phyloP scores from a whole-genome alignment of 2,888 invertebrate genomes.

The Hartigia nigra region DNA sequence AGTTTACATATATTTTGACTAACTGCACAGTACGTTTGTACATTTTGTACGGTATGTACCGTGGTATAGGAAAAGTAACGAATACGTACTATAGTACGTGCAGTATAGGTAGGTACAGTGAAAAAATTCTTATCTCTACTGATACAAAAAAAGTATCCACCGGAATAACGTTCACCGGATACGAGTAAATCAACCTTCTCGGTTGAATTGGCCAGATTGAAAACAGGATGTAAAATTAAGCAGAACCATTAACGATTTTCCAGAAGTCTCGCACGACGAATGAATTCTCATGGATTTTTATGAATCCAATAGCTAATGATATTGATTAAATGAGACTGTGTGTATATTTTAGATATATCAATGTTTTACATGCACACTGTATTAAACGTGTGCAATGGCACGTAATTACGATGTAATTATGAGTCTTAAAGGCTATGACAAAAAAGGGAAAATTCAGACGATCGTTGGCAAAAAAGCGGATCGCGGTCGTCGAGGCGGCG shows the following conservation, averaged over 20 bases:
- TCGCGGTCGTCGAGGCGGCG: constrained; percentile 11
- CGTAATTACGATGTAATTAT: not conserved
- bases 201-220: not conserved
- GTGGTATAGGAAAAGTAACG: not conserved
- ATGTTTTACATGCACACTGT: not conserved
- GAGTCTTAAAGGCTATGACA: not conserved
- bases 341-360: not conserved
- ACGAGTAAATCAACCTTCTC: not conserved
- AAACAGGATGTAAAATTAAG: not conserved
- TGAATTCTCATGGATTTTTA: not conserved
- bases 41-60: not conserved
- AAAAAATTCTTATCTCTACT: not conserved
- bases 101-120: not conserved
- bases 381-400: not conserved
- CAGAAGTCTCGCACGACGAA: not conserved
- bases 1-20: not conserved
- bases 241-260: not conserved
- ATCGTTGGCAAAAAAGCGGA: not conserved
- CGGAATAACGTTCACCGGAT: not conserved
- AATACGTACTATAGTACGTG: not conserved
- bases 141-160: not conserved
- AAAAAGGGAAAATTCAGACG: not conserved
- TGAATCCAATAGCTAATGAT: not conserved
- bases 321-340: not conserved
- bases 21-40: not conserved